phyloP scores from a whole-genome alignment of 2,113 vertebrate species.

The Cephalopterus ornatus region DNA sequence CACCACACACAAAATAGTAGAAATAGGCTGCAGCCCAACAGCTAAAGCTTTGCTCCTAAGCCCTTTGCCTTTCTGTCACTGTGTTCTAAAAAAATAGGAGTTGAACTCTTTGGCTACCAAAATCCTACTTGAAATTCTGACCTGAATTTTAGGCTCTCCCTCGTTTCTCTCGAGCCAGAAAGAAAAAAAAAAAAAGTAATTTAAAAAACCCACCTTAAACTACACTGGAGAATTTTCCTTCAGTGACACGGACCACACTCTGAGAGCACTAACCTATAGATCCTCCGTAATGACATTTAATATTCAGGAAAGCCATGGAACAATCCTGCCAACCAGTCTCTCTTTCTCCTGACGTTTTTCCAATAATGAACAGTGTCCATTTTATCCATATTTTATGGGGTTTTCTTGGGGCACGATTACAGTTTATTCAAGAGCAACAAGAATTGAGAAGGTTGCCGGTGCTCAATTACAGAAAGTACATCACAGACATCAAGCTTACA shows the following conservation, averaged over 20 bases:
- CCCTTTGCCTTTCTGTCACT: neutral
- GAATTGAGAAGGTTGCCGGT: neutral
- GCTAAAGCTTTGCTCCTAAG: neutral
- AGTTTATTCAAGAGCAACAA: neutral
- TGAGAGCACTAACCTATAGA: neutral
- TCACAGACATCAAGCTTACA: neutral
- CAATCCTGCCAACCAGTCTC: neutral
- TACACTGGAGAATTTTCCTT: neutral
- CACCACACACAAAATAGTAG: neutral
- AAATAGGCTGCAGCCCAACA: neutral
- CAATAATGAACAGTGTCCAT: neutral
- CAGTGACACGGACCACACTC: fast-evolving
- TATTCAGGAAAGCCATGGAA: neutral
- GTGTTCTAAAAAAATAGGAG: neutral
- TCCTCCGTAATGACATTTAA: neutral
- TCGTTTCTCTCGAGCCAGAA: neutral
- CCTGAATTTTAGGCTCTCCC: neutral
- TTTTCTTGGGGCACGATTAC: neutral
- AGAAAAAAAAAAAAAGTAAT: neutral
- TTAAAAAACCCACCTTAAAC: neutral
- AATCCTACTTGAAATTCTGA: neutral
- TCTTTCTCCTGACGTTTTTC: neutral
- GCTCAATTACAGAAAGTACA: neutral
- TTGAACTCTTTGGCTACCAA: neutral
- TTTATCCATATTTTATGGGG: neutral